Evolutionary conservation across 2,797 vertebrate genomes (phyloP), one percentile per base, ranked within the genome.

Genomic region (Syndactyla subalaris): DNA sequence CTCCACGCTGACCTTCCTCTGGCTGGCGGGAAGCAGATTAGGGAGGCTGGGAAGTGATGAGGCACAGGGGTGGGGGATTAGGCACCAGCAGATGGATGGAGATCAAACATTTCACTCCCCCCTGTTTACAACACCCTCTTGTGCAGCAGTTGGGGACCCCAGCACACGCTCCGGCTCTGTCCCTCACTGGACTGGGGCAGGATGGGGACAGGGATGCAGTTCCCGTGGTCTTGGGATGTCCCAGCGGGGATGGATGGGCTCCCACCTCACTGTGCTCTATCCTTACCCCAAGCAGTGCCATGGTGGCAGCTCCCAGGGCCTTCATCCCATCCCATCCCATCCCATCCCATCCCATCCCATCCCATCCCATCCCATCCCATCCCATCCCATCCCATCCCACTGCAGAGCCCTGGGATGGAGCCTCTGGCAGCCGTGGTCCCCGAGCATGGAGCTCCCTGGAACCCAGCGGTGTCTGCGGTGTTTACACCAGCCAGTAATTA

Each of bases 391-490:
- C 38, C 32, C 62, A 26, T 12, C 21, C 39, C 54, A 14, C 27
- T 21, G 16, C 1, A 3, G 15, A 46, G 45, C 55, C 7, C 23
- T 0, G 1, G n/a, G 16, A 10, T 61, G 79, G 30, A 29, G 66
- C 59, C 1, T 0, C 9, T 0, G 0, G 43, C 30, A 38, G 62
- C 43, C 2, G 0, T 5, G 5, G 18, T 1, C 49, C n/a, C n/a
- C 1, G 38, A n/a, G 41, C 68, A 5, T 6, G 4, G 9, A n/a
- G 49, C 39, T 73, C 45, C 46, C 39, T 2, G 2, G 51, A 52
- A 38, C 79, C 82, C 36, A 1, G 74, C 2, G 0, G 21, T 14
- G 66, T 73, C 59, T 63, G 83, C 6, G 6, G 34, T 92, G 86
- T 95, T 96, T 92, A 83, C 85, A 79, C 81, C 84, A 21, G 32